A percentile compares a stretch with the other conserved stretches of the same genome.
Conservation (phyloP, 2,888 invertebrate species). For the Deilephila porcellus region DNA sequence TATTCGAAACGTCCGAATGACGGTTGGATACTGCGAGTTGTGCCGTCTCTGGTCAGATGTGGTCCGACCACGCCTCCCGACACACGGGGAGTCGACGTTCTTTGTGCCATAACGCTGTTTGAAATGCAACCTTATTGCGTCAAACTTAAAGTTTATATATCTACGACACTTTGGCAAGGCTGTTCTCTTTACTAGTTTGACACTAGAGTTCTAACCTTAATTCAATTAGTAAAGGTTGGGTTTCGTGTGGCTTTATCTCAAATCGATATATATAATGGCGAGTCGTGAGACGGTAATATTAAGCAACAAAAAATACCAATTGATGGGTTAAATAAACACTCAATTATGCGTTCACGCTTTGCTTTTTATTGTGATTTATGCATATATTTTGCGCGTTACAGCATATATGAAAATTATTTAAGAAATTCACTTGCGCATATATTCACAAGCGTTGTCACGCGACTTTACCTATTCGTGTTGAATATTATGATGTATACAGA, state of each 20-base stretch:
- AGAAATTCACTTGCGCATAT: too few species aligned
- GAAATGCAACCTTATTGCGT: conserved; percentile 8
- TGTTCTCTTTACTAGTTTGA: not conserved
- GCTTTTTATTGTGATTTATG: conserved; percentile 26
- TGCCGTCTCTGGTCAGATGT: conserved; percentile 46
- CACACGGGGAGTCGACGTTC: conserved; percentile 51
- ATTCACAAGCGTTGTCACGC: too few species aligned
- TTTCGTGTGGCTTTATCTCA: conserved; percentile 12
- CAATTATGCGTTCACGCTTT: conserved; percentile 42
- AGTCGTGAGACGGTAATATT: conserved; percentile 30
- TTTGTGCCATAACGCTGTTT: conserved; percentile 29
- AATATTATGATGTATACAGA: too few species aligned
- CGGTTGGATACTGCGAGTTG: conserved; percentile 58
- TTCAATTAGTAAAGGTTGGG: not conserved
- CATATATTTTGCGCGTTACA: conserved; percentile 18
- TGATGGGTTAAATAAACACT: conserved; percentile 43
- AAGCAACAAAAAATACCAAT: conserved; percentile 45
- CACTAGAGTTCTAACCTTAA: not conserved
- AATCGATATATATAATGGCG: conserved; percentile 30
- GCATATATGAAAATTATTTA: too few species aligned
- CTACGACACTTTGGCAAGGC: not conserved
- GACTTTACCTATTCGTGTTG: too few species aligned
- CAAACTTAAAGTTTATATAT: not conserved
- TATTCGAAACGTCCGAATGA: conserved; percentile 61
- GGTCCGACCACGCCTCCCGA: conserved; percentile 58